Conservation (phyloP, 2,888 invertebrate species). For the Sesia apiformis region DNA sequence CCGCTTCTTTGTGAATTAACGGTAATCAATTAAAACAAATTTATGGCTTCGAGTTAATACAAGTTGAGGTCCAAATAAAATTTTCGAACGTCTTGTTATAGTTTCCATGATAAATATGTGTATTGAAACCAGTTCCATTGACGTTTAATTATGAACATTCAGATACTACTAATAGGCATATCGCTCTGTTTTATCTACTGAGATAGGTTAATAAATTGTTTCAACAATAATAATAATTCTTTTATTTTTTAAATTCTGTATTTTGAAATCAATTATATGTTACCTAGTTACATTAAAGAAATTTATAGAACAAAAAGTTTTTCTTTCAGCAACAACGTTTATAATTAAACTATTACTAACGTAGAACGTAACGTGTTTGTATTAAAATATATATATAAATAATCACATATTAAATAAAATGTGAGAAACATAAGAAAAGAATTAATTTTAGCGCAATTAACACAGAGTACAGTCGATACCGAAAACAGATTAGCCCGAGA, state of each 20-base stretch:
- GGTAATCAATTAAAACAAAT: conserved; percentile 60
- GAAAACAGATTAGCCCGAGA: conserved; percentile 56
- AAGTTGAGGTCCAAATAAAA: conserved; percentile 36
- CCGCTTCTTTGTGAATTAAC: conserved; percentile 52
- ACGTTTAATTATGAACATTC: conserved; percentile 22
- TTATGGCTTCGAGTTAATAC: conserved; percentile 41
- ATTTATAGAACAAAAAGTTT: no score
- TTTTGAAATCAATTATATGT: neutral
- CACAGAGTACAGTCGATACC: conserved; percentile 23
- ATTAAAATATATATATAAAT: no score
- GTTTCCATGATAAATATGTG: conserved; percentile 48
- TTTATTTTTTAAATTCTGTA: neutral
- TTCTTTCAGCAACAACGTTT: no score
- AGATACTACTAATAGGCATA: neutral
- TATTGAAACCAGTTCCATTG: conserved; percentile 30
- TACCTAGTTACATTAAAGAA: neutral
- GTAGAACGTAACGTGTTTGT: no score
- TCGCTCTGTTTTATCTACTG: conserved; percentile 5
- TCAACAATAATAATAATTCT: neutral
- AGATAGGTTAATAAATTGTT: conserved; percentile 6
- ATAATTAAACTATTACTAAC: no score
- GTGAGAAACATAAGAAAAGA: no score
- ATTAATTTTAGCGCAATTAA: no score
- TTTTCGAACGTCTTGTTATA: conserved; percentile 41
- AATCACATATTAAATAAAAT: no score